These are phyloP conservation scores for Ictidomys tridecemlineatus DNA, from an alignment of 2,113 vertebrate genomes.

Conservation along the genomic window DNA sequence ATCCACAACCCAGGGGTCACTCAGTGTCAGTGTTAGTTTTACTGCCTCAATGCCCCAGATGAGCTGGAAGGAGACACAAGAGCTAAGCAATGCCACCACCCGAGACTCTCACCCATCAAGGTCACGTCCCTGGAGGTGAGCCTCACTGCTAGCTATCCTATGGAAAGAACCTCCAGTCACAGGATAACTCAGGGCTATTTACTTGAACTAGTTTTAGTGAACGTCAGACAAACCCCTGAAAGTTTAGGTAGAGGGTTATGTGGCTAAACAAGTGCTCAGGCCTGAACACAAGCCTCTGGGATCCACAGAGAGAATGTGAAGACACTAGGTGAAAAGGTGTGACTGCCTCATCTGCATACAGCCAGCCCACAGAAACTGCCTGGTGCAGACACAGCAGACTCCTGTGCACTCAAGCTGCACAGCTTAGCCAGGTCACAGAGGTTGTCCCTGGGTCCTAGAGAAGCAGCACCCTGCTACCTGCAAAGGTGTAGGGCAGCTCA, in stretches of 20 bases:
- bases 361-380: no score
- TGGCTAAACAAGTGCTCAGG: neutral
- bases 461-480: constrained; percentile 85
- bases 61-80: neutral
- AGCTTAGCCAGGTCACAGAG: fast-evolving
- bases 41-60: fast-evolving
- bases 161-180: neutral
- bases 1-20: fast-evolving
- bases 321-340: fast-evolving
- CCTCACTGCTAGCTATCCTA: fast-evolving
- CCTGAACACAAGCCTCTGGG: neutral
- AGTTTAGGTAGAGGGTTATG: fast-evolving
- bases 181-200: neutral
- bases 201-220: neutral
- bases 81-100: no score
- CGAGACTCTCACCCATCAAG: fast-evolving
- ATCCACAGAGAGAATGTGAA: no score
- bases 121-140: fast-evolving
- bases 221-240: neutral
- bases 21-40: neutral
- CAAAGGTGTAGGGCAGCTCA: constrained; percentile 94
- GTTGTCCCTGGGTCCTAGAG: neutral
- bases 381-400: no score
- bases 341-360: fast-evolving
- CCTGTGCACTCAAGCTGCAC: no score